phyloP scores from a whole-genome alignment of 2,797 vertebrate genomes.

The Sebastes trivittatus region DNA sequence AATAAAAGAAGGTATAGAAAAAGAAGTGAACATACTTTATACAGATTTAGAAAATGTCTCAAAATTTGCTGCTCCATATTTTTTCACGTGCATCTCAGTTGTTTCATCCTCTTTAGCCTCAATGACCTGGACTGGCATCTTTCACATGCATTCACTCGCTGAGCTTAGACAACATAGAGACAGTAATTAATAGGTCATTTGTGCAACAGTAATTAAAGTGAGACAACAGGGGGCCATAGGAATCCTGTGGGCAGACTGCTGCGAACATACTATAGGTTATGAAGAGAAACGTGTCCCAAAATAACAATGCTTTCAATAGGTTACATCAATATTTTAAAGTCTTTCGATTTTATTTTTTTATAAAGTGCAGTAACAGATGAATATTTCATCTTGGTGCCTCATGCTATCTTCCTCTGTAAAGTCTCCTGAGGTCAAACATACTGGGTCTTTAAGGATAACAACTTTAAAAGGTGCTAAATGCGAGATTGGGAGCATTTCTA shows the following conservation, averaged over 20 bases:
- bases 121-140: neutral
- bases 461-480: neutral
- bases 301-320: conserved; percentile 49
- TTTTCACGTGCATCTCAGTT: neutral
- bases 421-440: conserved; percentile 14
- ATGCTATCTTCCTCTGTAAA: neutral
- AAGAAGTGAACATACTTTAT: neutral
- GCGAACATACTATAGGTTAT: neutral
- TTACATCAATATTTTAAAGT: conserved; percentile 52
- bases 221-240: neutral
- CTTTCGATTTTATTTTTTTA: conserved; percentile 12
- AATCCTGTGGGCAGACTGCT: neutral
- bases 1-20: too few species aligned
- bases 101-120: neutral
- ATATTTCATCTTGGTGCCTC: conserved; percentile 54
- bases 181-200: neutral
- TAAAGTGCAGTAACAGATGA: conserved; percentile 48
- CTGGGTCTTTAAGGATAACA: neutral
- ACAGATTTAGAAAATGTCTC: neutral
- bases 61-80: neutral
- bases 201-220: neutral
- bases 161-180: neutral
- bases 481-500: too few species aligned
- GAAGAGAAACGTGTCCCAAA: conserved; percentile 28
- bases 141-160: neutral